Percentiles rank a stretch among this genome's conserved stretches.
Conservation (phyloP, 30 jellyfish, hydroid and myxozoan species). For the Turritopsis rubra region DNA sequence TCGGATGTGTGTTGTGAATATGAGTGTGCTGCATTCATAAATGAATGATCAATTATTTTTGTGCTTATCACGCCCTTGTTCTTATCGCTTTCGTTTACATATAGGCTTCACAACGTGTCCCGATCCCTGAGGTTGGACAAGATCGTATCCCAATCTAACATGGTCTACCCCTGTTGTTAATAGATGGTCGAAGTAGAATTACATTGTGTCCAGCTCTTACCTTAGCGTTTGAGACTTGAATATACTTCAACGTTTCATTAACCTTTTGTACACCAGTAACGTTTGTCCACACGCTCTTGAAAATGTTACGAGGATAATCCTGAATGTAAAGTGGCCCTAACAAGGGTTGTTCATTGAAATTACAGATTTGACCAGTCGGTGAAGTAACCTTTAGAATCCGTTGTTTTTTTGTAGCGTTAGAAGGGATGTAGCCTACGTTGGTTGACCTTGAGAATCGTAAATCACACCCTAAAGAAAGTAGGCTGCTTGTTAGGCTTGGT, state of each 20-base stretch:
- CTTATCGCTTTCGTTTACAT: too few species aligned
- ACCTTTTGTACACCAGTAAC: not conserved
- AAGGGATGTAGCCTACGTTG: not conserved
- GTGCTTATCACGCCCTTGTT: too few species aligned
- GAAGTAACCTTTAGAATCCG: not conserved
- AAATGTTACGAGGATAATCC: not conserved
- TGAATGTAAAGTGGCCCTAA: not conserved
- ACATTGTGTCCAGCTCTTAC: not conserved
- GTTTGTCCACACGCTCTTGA: not conserved
- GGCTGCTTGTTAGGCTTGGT: too few species aligned
- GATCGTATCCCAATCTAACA: too few species aligned
- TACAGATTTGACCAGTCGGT: not conserved
- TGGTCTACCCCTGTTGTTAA: too few species aligned
- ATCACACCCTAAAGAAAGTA: not conserved
- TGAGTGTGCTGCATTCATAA: too few species aligned
- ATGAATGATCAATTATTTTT: too few species aligned
- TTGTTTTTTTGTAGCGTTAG: not conserved
- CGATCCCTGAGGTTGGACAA: too few species aligned
- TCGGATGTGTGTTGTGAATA: too few species aligned
- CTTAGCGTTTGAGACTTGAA: not conserved
- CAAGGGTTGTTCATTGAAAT: not conserved
- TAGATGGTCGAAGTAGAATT: not conserved
- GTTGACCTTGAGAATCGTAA: not conserved
- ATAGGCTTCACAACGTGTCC: too few species aligned
- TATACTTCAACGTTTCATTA: not conserved